Evolutionary conservation across 2,888 invertebrate species (phyloP), one percentile per base, ranked within the genome.

Genomic region (Hybos culiciformis): DNA sequence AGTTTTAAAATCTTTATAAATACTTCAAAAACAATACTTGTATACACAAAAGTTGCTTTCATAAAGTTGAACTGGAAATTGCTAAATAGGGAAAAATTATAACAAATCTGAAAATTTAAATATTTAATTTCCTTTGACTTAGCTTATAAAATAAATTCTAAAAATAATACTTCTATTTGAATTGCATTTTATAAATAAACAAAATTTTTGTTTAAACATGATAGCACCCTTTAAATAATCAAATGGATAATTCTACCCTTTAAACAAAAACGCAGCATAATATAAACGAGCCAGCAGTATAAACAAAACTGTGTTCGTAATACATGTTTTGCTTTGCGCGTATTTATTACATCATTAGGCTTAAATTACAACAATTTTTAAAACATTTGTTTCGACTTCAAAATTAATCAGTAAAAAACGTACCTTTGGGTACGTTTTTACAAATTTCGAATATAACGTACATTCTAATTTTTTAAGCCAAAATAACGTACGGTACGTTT

Each of bases 41-140:
- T 42, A 32, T 32, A 32, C 32, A 32, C 14, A 32, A 32, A 14
- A 7, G 11, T 20, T 31, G 18, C 14, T 31, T 14, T 12, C 5
- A 15, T 32, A 32, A 32, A 32, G 26, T 38, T 42, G 3, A 23
- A 40, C n/a, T 48, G 6, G n/a, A n/a, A n/a, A n/a, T n/a, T n/a
- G n/a, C n/a, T n/a, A n/a, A n/a, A n/a, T n/a, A n/a, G 9, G 12
- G 5, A 37, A 37, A 37, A 37, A 19, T 29, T 39, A 8, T 44
- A 32, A 6, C 26, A 26, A 26, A 17, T 2, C 33, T 17, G 5
- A 33, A 15, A 33, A 17, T 33, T 17, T n/a, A n/a, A n/a, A n/a
- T n/a, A n/a, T n/a, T n/a, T n/a, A n/a, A n/a, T n/a, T n/a, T n/a
- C n/a, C n/a, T n/a, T n/a, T n/a, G n/a, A n/a, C n/a, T n/a, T n/a